phyloP scores from a whole-genome alignment of 2,888 invertebrate genomes.

The Augochlorella aurata region DNA sequence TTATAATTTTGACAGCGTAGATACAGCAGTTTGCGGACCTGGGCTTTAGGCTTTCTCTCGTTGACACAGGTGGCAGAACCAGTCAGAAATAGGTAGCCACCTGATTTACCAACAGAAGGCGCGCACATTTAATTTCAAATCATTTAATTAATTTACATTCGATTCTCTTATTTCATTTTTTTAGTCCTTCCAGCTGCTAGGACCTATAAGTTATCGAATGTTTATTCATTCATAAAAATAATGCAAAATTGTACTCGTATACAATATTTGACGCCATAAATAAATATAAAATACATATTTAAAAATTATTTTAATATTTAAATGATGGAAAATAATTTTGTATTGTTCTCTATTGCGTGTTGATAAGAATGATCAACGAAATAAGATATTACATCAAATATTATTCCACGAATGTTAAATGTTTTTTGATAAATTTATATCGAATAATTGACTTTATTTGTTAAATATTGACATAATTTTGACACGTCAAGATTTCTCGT shows the following conservation, averaged over 20 bases:
- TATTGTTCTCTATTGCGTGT: neutral
- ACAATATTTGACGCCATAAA: neutral
- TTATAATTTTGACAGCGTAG: neutral
- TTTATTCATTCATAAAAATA: neutral
- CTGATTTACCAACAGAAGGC: neutral
- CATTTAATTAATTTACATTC: neutral
- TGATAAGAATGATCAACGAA: neutral
- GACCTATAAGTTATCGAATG: neutral
- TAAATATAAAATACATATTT: neutral
- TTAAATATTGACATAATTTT: neutral
- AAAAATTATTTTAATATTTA: neutral
- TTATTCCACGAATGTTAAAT: neutral
- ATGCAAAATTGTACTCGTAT: neutral
- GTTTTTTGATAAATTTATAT: neutral
- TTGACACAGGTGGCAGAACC: conserved; percentile 47
- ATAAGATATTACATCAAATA: neutral
- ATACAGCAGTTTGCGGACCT: neutral
- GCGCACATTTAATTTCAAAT: neutral
- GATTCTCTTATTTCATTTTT: neutral
- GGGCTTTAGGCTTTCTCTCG: conserved; percentile 18
- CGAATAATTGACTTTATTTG: too few relatives aligned
- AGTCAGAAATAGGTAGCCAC: conserved; percentile 41
- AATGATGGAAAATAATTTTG: neutral
- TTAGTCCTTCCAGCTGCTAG: neutral
- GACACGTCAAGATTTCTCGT: neutral